Evolutionary conservation across 2,113 vertebrate species (phyloP).

Genomic region (Gallinago paraguaiae): DNA sequence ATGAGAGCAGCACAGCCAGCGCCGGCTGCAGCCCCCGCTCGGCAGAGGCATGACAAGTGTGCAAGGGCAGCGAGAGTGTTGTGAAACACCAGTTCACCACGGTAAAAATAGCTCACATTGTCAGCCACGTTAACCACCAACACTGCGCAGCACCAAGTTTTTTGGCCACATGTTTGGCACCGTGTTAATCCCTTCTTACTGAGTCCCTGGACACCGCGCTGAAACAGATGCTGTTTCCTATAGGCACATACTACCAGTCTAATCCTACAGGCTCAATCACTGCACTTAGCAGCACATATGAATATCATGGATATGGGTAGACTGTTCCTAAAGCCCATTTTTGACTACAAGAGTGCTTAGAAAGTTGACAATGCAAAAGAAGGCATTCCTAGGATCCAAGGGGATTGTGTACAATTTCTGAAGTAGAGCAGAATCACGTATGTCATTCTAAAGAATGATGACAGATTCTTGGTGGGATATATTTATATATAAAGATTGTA

Average conservation of each 20-base stretch:
- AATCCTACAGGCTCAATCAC: background rate
- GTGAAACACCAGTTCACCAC: background rate
- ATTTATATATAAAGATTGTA: background rate
- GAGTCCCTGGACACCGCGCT: rapidly evolving
- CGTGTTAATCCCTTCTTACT: rapidly evolving
- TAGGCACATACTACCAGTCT: rapidly evolving
- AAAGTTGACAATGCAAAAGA: background rate
- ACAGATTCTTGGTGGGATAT: background rate
- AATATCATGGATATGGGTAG: background rate
- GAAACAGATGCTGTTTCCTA: background rate
- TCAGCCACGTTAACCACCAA: background rate
- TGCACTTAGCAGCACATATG: background rate
- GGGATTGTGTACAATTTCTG: background rate
- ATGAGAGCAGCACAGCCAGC: background rate
- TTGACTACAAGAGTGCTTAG: background rate
- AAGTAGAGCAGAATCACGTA: background rate
- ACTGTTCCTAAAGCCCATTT: background rate
- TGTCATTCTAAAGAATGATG: background rate
- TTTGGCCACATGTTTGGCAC: rapidly evolving
- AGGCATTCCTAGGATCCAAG: background rate
- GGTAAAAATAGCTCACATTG: rapidly evolving
- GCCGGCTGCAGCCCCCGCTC: rapidly evolving
- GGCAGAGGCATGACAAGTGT: rapidly evolving
- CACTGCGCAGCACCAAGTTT: rapidly evolving
- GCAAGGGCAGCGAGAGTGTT: background rate